Conservation (phyloP, 2,888 invertebrate genomes). For the Alentia gelatinosa region DNA sequence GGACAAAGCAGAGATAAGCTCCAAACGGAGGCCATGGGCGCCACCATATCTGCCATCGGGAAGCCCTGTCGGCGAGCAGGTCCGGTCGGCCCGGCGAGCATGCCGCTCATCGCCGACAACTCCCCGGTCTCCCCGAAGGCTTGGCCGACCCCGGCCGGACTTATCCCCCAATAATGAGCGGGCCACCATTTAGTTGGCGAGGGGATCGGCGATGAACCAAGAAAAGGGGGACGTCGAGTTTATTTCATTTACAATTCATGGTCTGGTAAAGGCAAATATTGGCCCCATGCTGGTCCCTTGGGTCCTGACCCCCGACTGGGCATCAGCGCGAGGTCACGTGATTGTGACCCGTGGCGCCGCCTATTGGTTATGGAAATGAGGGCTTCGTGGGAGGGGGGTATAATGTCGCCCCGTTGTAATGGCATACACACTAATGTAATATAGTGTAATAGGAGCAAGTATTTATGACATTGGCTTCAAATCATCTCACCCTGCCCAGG, state of each 20-base stretch:
- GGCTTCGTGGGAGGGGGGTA: not conserved
- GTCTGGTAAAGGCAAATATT: constrained; percentile 39
- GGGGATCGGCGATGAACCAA: not conserved
- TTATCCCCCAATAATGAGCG: constrained; percentile 2
- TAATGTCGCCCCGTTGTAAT: not conserved
- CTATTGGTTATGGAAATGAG: constrained; percentile 44
- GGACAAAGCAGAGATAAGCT: not conserved
- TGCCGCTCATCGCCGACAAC: not conserved
- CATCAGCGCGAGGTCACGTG: not conserved
- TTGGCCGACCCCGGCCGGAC: not conserved
- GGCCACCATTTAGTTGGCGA: not conserved
- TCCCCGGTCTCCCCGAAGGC: not conserved
- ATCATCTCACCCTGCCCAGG: not conserved
- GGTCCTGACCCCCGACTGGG: not conserved
- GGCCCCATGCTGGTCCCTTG: not conserved
- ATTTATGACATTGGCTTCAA: not conserved
- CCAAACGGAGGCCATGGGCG: not conserved
- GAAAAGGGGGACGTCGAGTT: constrained; percentile 25
- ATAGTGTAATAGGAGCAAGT: not conserved
- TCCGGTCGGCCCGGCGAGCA: not conserved
- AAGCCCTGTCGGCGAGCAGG: not conserved
- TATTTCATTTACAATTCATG: constrained; percentile 49
- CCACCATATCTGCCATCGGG: not conserved
- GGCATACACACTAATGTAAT: not conserved
- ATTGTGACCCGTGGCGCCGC: not conserved